These are phyloP conservation scores for Antidorcas marsupialis DNA, from an alignment of 2,113 vertebrate species.

Conservation along the genomic window DNA sequence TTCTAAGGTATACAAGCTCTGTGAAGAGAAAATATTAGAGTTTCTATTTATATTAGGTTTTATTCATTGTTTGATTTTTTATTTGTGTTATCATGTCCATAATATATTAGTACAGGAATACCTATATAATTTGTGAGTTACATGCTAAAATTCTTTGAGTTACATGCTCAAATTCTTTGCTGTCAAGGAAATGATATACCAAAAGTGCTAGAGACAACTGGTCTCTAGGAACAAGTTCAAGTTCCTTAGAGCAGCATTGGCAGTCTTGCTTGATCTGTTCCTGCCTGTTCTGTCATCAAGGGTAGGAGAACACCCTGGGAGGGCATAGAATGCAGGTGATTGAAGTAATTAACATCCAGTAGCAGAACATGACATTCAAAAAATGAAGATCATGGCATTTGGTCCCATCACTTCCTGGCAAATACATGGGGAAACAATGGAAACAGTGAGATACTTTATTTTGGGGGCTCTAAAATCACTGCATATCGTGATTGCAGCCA, in stretches of 20 bases:
- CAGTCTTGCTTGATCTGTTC: background rate
- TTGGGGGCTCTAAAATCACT: background rate
- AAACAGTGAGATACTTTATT: background rate
- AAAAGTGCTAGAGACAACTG: background rate
- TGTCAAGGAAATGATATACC: background rate
- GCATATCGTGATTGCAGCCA: background rate
- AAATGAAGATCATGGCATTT: background rate
- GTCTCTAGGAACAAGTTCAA: constrained; percentile 13
- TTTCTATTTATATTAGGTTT: constrained; percentile 8
- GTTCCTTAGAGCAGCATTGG: background rate
- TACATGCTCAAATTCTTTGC: background rate
- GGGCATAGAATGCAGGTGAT: background rate
- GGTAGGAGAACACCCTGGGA: background rate
- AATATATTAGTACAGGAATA: background rate
- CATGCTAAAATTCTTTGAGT: background rate
- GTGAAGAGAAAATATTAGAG: background rate
- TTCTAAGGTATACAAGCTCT: background rate
- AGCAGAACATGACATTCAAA: background rate
- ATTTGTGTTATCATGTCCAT: background rate
- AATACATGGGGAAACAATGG: background rate
- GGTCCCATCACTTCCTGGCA: background rate
- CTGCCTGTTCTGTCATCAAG: background rate
- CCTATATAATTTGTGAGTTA: background rate
- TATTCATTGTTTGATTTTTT: background rate
- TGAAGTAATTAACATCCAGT: constrained; percentile 11